These are phyloP conservation scores for Lates calcarifer DNA, from an alignment of 2,113 vertebrate genomes.

Conservation along the genomic window DNA sequence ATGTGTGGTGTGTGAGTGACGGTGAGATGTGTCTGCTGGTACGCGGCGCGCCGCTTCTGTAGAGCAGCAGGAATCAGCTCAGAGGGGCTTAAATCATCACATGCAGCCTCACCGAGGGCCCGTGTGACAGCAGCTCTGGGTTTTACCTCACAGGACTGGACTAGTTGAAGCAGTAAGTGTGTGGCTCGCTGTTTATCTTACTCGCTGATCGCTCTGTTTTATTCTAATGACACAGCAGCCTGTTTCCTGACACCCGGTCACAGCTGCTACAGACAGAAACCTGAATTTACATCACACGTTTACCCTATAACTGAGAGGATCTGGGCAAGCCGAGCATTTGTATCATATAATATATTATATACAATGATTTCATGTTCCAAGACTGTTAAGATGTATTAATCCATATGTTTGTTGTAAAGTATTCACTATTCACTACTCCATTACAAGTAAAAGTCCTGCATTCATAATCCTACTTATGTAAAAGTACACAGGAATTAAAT, in stretches of 20 bases:
- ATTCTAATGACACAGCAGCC: not conserved
- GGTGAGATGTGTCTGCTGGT: conserved; percentile 5
- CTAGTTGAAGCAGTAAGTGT: conserved; percentile 51
- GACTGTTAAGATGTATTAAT: too few species aligned
- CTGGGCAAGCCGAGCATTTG: not conserved
- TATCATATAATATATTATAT: not conserved
- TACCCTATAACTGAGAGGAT: not conserved
- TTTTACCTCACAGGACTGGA: conserved; percentile 2
- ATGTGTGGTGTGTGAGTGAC: not conserved
- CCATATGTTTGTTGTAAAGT: too few species aligned
- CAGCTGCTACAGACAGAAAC: not conserved
- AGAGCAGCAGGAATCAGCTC: conserved; percentile 35
- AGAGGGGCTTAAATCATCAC: conserved; percentile 44
- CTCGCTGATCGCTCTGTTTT: not conserved
- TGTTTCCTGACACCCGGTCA: conserved; percentile 1
- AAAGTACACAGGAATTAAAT: not conserved
- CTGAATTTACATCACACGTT: not conserved
- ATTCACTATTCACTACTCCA: too few species aligned
- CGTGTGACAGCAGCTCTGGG: conserved; percentile 19
- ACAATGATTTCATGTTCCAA: not conserved
- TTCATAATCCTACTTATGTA: not conserved
- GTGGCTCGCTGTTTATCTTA: not conserved
- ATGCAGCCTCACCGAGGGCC: conserved; percentile 48
- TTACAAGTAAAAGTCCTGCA: not conserved
- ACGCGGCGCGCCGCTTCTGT: not conserved